Conservation (phyloP, 2,113 vertebrate genomes). For the Pseudonaja textilis region DNA sequence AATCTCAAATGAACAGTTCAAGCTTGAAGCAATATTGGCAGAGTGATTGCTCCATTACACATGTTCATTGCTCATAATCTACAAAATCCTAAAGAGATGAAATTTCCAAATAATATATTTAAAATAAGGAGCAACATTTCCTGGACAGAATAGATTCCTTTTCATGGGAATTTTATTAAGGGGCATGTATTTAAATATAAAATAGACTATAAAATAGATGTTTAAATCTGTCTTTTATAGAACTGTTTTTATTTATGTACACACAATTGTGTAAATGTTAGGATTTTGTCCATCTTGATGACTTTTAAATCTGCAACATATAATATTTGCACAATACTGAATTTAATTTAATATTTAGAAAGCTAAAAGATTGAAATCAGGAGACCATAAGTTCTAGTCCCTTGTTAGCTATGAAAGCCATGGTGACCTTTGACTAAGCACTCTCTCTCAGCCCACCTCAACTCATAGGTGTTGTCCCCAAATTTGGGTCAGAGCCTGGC, state of each 20-base stretch:
- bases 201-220: no score
- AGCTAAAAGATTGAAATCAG: no score
- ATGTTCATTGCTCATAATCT: neutral
- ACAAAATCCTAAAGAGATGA: neutral
- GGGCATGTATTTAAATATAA: neutral
- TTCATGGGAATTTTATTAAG: neutral
- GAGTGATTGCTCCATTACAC: neutral
- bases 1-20: neutral
- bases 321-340: neutral
- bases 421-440: no score
- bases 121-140: neutral
- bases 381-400: no score
- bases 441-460: no score
- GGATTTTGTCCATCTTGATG: neutral
- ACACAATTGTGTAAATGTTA: neutral
- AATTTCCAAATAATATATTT: neutral
- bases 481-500: no score
- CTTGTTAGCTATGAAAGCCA: no score
- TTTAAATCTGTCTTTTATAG: neutral
- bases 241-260: neutral
- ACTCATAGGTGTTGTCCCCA: no score
- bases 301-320: neutral
- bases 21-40: neutral
- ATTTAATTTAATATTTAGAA: neutral
- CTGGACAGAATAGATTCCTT: neutral